Evolutionary conservation across 2,888 invertebrate species (phyloP), one percentile per base, ranked within the genome.

Genomic region (Bhutanitis thaidina): DNA sequence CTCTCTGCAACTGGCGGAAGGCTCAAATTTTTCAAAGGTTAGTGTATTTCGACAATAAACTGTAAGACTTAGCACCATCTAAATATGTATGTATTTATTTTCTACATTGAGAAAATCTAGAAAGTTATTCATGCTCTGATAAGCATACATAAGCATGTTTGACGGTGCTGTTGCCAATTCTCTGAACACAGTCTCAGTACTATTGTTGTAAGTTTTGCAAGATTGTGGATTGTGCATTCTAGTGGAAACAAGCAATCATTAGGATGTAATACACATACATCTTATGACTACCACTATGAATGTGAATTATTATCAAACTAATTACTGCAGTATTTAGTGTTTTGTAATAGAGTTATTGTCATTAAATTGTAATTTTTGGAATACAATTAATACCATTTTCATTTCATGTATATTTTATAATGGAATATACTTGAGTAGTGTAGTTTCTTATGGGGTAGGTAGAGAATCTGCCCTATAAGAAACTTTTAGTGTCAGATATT

Each of bases 21-120:
- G 68, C 92, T 95, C 64, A 94, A 94, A 79, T 95, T 95, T 85
- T 95, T 94, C 79, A 95, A 94, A 92, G 93, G 93, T 93, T 73
- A 74, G 79, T 81, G 48, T 57, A 51, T 46, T 25, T 3, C 27
- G 27, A 10, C 15, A 2, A 14, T 56, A 59, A 47, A 61, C 53
- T 58, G 57, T 60, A 62, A 64, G 49, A 58, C 46, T 60, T 3
- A 20, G 63, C 55, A 64, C 65, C 15, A 29, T 12, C 12, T 45
- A 45, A 16, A 38, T 16, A 30, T 53, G 35, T 41, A 32, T 12
- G 3, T 36, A 36, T 45, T 15, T 34, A 32, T 43, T 45, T 29
- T 41, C 16, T 43, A 43, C 35, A 43, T 43, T 57, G 51, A 62
- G 59, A 74, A 80, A 75, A 76, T 79, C 78, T 85, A 88, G 88